Percentiles rank a stretch among this genome's conserved stretches.
These are phyloP conservation scores for Trichomycterus rosablanca DNA, from an alignment of 2,113 vertebrate species.

Conservation along the genomic window DNA sequence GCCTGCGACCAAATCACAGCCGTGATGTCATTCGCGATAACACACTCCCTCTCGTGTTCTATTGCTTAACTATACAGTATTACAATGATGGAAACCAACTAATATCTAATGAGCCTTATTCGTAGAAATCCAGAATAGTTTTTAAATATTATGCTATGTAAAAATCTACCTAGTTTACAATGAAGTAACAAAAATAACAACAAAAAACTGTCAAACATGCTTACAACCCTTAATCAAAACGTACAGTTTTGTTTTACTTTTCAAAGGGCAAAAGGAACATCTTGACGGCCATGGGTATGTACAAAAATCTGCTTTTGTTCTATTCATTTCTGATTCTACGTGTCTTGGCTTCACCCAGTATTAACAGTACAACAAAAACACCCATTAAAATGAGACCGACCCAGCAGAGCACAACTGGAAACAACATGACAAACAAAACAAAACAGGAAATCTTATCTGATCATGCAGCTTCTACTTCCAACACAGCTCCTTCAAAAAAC, in stretches of 20 bases:
- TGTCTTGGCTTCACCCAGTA: constrained; percentile 11
- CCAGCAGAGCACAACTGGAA: neutral
- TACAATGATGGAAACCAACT: no score
- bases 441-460: neutral
- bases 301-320: constrained; percentile 22
- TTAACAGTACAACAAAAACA: neutral
- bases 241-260: constrained; percentile 3
- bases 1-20: no score
- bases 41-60: no score
- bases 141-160: no score
- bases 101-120: no score
- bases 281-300: constrained; percentile 40
- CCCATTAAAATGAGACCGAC: neutral
- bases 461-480: neutral
- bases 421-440: neutral
- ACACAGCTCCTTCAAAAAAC: constrained; percentile 18
- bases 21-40: no score
- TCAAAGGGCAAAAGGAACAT: constrained; percentile 28
- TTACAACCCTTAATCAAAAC: neutral
- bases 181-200: no score
- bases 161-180: no score
- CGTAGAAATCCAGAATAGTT: no score
- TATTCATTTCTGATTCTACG: constrained; percentile 40
- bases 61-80: no score
- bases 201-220: no score